Base-by-base conservation (phyloP, 2,888 invertebrate species). In the Platycheirus rosarum region DNA sequence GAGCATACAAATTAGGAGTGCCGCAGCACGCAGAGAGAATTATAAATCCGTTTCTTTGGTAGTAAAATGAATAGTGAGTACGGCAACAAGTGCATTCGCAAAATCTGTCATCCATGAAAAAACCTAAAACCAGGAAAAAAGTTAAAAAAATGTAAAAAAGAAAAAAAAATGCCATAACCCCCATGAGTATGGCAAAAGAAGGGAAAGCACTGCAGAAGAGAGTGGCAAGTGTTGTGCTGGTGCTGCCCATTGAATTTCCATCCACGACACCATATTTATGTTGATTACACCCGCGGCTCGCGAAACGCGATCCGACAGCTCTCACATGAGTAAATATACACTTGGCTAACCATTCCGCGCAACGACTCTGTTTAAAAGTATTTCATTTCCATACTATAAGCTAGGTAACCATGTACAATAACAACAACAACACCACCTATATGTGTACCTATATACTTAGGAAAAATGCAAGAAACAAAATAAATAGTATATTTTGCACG, bases 241-340 rank as follows among this genome's bases (percentile, higher is more conserved):
- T 46, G 46, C 48, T 79, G 75, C 57, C 63, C 69, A 74, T 69
- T 75, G 75, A 79, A 75, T 79, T 79, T 75, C 75, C 57, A 75
- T 69, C 49, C 57, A 63, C 62, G 49, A 65, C 69, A 79, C 53
- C 44, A 65, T 63, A 75, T 74, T n/a, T 48, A 55, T 69, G 79
- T 75, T 79, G 74, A 79, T 79, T 75, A 79, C 79, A 79, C 75
- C 75, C 79, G 79, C 79, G 40, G 60, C 66, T 51, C 51, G 26
- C 29, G 29, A 32, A 32, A 3, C 29, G 26, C 55, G 16, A 44
- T 73, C 53, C 60, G 49, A 65, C 65, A 71, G 60, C 74, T 68
- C 62, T 35, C 32, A 42, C 68, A 78, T 48, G 48, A 44, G 62
- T 29, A 73, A 74, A 74, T 60, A 55, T 53, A 74, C 48, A 62